Evolutionary conservation across 2,888 invertebrate genomes (phyloP), one percentile per base, ranked within the genome.

Genomic region (Apodemia mormo): DNA sequence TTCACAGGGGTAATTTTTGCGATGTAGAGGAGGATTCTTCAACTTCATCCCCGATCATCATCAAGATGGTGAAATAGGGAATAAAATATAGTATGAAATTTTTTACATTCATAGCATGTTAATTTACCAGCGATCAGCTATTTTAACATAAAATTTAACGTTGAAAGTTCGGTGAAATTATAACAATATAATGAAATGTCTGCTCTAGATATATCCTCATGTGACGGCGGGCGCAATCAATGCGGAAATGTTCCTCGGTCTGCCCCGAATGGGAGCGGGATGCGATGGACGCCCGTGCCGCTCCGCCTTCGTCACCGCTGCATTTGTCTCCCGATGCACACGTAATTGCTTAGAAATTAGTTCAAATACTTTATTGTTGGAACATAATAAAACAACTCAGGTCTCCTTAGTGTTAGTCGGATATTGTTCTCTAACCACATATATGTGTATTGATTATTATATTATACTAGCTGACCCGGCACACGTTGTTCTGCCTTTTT

Each of bases 141-240:
- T 22, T 22, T 22, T 22, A 22, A 22, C 22, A 22, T 22, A 22
- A 22, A 22, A 22, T 22, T 22, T 43, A 9, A 8, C 9, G 1
- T 43, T 43, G 2, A 9, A 9, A 43, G 7, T 43, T 43, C 8
- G 43, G 9, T 9, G 43, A 9, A 43, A 43, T 43, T 43, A 43
- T 9, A 43, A 43, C 9, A 49, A 14, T 14, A 4, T 52, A 33
- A 12, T 10, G 12, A 3, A 68, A n/a, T 49, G 22, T 49, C 86
- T 79, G 80, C 88, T 80, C 90, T 87, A 85, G 87, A 85, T 82
- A 81, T 84, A 83, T 91, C 86, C 82, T 77, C 75, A 81, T 80
- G 85, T 89, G 91, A 89, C 92, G 90, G 85, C 81, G 86, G 80
- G 79, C 80, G 82, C 82, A 81, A 86, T 86, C 91, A 92, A 92